A percentile compares a stretch with the other conserved stretches of the same genome.
Conservation (phyloP, 2,797 vertebrate species). For the Synanceia verrucosa region DNA sequence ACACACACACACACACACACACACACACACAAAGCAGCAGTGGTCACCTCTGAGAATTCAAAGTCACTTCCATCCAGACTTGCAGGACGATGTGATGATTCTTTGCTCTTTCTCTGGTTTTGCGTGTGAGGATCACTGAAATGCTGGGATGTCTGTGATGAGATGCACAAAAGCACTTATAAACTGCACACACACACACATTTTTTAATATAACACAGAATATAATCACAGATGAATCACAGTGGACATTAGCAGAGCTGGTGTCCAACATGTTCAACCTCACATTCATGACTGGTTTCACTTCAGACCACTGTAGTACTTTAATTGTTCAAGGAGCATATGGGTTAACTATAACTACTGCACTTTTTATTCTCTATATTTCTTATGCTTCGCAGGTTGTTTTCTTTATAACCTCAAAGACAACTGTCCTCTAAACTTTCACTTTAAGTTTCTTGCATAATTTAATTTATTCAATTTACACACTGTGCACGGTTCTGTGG, state of each 20-base stretch:
- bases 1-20: not conserved
- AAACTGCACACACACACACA: not conserved
- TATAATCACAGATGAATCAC: not conserved
- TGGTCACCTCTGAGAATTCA: slow-evolving; percentile 17
- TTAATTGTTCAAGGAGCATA: not conserved
- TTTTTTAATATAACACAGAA: not conserved
- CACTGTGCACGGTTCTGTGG: not conserved
- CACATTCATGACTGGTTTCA: not conserved
- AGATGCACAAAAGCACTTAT: not conserved
- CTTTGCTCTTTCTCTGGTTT: slow-evolving; percentile 8
- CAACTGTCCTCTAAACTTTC: not conserved
- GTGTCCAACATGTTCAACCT: not conserved
- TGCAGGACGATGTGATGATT: slow-evolving; percentile 10
- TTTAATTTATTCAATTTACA: not conserved
- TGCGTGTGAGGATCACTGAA: not conserved
- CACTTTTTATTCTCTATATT: not conserved
- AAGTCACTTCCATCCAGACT: slow-evolving; percentile 22
- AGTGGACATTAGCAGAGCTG: not conserved
- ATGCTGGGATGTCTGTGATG: slow-evolving; percentile 1
- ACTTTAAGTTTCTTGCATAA: not conserved
- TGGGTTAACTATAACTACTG: not conserved
- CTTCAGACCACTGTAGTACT: no score
- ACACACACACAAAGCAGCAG: not conserved
- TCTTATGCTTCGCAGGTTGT: not conserved
- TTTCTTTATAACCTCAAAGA: not conserved